Conservation (phyloP, 2,797 vertebrate genomes). For the Sylvia borin region DNA sequence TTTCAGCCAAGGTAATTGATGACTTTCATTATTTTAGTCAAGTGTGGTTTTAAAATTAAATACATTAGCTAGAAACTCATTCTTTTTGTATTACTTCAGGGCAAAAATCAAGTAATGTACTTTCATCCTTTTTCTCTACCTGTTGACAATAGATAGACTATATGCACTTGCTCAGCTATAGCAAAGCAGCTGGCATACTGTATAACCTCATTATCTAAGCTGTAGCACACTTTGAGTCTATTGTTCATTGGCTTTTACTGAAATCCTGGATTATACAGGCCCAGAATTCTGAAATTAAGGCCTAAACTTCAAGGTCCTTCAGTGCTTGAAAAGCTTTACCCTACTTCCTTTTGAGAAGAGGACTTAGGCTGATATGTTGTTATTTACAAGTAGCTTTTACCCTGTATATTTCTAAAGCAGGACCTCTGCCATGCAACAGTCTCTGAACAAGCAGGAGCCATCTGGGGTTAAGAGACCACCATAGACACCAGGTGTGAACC, state of each 20-base stretch:
- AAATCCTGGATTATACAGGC: neutral
- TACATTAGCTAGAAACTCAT: neutral
- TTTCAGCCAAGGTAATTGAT: neutral
- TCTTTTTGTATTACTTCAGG: neutral
- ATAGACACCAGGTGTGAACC: neutral
- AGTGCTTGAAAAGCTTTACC: neutral
- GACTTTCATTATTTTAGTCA: neutral
- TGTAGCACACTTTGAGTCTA: neutral
- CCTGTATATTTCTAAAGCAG: neutral
- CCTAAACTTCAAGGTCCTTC: neutral
- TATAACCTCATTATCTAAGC: neutral
- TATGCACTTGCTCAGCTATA: neutral
- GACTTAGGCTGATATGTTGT: neutral
- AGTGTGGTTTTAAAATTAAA: neutral
- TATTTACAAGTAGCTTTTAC: neutral
- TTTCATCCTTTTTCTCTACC: neutral
- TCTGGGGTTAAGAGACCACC: neutral
- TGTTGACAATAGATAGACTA: neutral
- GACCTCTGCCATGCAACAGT: neutral
- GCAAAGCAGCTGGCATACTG: neutral
- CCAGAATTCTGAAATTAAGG: neutral
- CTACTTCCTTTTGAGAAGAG: neutral
- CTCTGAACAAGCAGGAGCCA: neutral
- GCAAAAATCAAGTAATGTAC: neutral
- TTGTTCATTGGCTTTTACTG: neutral